Evolutionary conservation across 1,140 invertebrate species (phyloP).

Genomic region (Andricus grossulariae): DNA sequence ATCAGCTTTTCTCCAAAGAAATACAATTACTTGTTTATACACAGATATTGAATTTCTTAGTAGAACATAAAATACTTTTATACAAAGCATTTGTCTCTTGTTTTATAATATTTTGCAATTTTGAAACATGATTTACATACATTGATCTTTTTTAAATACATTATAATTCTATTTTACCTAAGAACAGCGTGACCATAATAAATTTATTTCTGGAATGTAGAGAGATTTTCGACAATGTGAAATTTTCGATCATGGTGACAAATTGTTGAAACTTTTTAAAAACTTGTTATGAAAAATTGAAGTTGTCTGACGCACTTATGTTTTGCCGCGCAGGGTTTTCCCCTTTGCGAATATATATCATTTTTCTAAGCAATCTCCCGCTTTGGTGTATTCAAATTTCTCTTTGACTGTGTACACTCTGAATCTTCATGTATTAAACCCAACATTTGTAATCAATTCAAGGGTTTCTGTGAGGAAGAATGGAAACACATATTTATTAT

Average conservation of each 20-base stretch:
- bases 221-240: background rate
- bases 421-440: slow-evolving; percentile 6
- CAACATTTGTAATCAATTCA: background rate
- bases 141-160: too few species aligned
- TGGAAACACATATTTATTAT: background rate
- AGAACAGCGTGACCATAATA: background rate
- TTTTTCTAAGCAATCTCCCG: slow-evolving; percentile 4
- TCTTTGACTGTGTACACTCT: background rate
- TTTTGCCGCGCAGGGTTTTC: slow-evolving; percentile 1
- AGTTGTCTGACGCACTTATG: background rate
- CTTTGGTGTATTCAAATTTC: slow-evolving; percentile 16
- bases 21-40: too few species aligned
- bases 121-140: too few species aligned
- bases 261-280: slow-evolving; percentile 2
- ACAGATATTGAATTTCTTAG: too few species aligned
- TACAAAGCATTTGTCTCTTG: too few species aligned
- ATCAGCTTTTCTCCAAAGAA: too few species aligned
- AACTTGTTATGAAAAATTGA: slow-evolving; percentile 20
- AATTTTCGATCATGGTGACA: slow-evolving; percentile 14
- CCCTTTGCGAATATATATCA: background rate
- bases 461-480: background rate
- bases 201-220: background rate
- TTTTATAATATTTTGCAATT: too few species aligned
- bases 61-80: too few species aligned
- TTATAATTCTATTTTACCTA: too few species aligned